Evolutionary conservation across 2,797 vertebrate species (phyloP), one percentile per base, ranked within the genome.

Genomic region (Hafferia zeledoni): DNA sequence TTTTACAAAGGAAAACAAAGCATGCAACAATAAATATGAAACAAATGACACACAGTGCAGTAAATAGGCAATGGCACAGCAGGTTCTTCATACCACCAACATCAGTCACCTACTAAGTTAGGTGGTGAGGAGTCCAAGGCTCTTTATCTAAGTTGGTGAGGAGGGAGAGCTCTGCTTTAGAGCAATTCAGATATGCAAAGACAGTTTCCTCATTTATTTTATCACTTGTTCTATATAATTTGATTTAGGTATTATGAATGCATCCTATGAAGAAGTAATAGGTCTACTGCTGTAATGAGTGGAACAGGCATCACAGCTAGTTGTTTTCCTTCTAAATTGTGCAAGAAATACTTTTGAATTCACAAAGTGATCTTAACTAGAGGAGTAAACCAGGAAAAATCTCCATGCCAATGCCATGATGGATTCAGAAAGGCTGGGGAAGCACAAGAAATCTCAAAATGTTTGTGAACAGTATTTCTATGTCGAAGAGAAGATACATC

Each of bases 1-100:
- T 77, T 91, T 86, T 76, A 80, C 41, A 69, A 71, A 94, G 56
- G 56, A 94, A n/a, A 92, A 64, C 41, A 92, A 91, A 91, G 27
- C 50, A 43, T 19, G 18, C 33, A 67, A 50, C 23, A 35, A 27
- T 15, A 39, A 68, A 59, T 71, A 20, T 20, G 47, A 82, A 87
- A 65, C 33, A 95, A 94, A 64, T 9, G 3, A 80, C n/a, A 49
- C 20, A 22, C 0, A 2, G 65, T 53, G 50, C 43, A 53, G 79
- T 72, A 71, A 79, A 86, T 3, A 77, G 33, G 33, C 46, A 68
- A 35, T 47, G 53, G 46, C n/a, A 33, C 30, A 74, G 70, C 3
- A 6, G 25, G 25, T 5, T 57, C 14, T 39, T 83, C 53, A 11
- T 31, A 43, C 25, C 61, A 65, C 46, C 30, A 57, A 15, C 28